Evolutionary conservation across 2,888 invertebrate genomes (phyloP).

Genomic region (Scelioninae gen. 1): DNA sequence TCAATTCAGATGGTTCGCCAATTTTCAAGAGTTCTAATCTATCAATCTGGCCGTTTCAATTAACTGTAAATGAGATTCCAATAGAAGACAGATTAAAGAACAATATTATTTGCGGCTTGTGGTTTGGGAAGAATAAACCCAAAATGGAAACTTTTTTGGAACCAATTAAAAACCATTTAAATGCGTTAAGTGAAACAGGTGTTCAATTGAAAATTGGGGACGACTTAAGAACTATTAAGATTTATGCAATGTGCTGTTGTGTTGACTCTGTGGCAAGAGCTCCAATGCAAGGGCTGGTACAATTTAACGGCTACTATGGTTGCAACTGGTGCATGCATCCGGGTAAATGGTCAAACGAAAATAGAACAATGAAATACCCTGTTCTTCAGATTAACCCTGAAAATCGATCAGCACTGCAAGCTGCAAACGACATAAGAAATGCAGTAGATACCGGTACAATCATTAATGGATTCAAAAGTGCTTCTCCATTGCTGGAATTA

Average conservation of each 20-base stretch:
- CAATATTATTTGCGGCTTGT: neutral
- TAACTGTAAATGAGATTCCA: neutral
- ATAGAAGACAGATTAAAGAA: neutral
- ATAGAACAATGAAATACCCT: slow-evolving; percentile 1
- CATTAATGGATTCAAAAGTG: neutral
- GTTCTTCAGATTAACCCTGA: neutral
- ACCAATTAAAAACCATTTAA: neutral
- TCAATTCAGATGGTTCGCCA: slow-evolving; percentile 39
- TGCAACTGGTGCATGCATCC: slow-evolving; percentile 9
- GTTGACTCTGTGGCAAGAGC: slow-evolving; percentile 5
- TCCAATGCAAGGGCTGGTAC: slow-evolving; percentile 3
- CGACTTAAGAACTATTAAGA: slow-evolving; percentile 25
- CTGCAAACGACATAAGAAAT: neutral
- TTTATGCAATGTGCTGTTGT: slow-evolving; percentile 8
- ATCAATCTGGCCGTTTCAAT: slow-evolving; percentile 3
- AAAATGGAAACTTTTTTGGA: slow-evolving; percentile 1
- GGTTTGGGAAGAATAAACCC: slow-evolving; percentile 14
- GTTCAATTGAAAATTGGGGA: slow-evolving; percentile 43
- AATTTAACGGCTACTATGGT: slow-evolving; percentile 8
- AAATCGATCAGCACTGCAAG: neutral
- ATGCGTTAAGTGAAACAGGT: slow-evolving; percentile 15
- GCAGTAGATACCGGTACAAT: neutral
- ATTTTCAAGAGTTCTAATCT: slow-evolving; percentile 2
- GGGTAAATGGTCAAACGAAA: neutral
- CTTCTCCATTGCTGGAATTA: slow-evolving; percentile 1